Base-by-base conservation (phyloP, 2,888 invertebrate genomes). In the Chalcis sispes region DNA sequence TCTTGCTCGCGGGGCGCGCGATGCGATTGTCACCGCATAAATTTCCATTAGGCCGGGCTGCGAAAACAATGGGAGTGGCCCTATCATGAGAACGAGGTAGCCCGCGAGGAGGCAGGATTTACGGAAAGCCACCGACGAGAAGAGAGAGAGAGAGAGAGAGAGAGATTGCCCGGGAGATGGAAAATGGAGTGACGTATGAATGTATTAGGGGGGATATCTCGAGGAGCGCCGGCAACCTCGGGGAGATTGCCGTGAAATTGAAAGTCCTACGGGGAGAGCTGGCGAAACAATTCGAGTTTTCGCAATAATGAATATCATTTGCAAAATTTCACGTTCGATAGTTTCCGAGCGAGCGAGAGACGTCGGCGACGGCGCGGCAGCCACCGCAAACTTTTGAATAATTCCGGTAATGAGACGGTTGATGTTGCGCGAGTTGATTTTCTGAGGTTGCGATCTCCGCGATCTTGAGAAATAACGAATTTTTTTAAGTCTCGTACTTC, bases 61-160 rank as follows among this genome's bases (percentile, higher is more conserved):
- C 75, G 80, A 74, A 82, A 82, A 81, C 82, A 81, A 82, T 82
- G 78, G 80, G 80, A 81, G 79, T 79, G 80, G 81, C 78, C 80
- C 78, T 75, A 72, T 69, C 72, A 67, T 42, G 72, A 72, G 71
- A 71, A 76, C 79, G 75, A 79, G 77, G 73, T 74, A 79, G 77
- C 73, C 20, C 13, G 18, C 72, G 59, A 74, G 64, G 20, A 65
- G 66, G 70, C 64, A 50, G 72, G 77, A 75, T 72, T 77, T 72
- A 75, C 75, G 72, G 75, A 77, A 75, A 75, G 72, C 66, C 46
- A 56, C 27, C 50, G 40, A 23, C 40, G 15, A 15, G 18, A 20
- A 46, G 48, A 29, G 59, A 32, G 52, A 58, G 72, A 40, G 65
- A 59, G 46, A 36, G 66, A 13, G 62, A 59, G 13, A 32, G 42